Evolutionary conservation across 2,888 invertebrate genomes (phyloP), one percentile per base, ranked within the genome.

Genomic region (Drosophila picticornis): DNA sequence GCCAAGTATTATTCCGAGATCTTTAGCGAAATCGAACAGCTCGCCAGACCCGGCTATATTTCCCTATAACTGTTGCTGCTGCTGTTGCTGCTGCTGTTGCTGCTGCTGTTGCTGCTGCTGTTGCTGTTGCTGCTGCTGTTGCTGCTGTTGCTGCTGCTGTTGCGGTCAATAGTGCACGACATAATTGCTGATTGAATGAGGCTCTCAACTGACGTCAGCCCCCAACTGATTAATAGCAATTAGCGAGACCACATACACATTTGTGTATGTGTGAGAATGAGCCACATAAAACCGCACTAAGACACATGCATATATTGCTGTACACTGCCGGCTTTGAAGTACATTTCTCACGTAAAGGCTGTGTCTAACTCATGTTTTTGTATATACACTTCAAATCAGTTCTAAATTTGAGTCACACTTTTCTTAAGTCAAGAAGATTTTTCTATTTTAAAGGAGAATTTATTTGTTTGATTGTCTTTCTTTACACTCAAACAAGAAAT

Each of bases 81-180:
- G 85, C 58, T 83, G 85, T 19, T 36, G 43, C 50, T 64, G 50
- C 48, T 59, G 57, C 22, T 52, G 11, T 22, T 46, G 22, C 36
- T 36, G 55, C 5, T 36, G 22, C 31, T 61, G 31, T 25, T 32
- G 50, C 6, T 83, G 85, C n/a, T 36, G 43, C 50, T 64, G 50
- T 40, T 59, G 57, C 22, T 52, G 11, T 22, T 46, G 22, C 36
- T 36, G 55, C 5, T 36, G 22, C 31, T 61, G 31, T 25, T 32
- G 50, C 6, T 27, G 29, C 38, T 71, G 19, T n/a, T 25, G 31
- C 46, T n/a, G 46, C 43, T 57, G 58, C 36, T 48, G 66, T 40
- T 82, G 86, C 59, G 86, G 86, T 81, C 88, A 81, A 81, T 72
- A 81, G 89, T 72, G 84, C 86, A 90, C 65, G 71, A 59, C 77